A percentile compares a stretch with the other conserved stretches of the same genome.
Conservation (phyloP, 2,797 vertebrate genomes). For the Rhinatrema bivittatum region DNA sequence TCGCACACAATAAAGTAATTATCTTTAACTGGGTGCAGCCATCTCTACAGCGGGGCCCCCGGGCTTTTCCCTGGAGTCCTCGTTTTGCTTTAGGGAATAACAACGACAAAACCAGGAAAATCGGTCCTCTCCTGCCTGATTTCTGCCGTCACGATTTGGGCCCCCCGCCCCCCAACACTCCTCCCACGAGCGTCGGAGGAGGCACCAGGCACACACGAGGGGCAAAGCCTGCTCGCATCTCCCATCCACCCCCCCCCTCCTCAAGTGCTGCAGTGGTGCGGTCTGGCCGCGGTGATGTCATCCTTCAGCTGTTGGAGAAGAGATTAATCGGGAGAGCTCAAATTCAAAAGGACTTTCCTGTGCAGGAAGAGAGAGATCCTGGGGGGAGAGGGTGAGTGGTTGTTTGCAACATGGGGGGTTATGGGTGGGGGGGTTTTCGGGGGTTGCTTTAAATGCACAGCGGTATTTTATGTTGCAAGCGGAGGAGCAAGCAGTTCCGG, state of each 20-base stretch:
- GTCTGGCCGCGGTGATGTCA: constrained; percentile 15
- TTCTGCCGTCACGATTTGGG: constrained; percentile 34
- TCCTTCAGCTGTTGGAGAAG: constrained; percentile 17
- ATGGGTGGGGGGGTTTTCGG: too few species aligned
- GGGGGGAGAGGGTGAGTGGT: too few species aligned
- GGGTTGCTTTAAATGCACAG: too few species aligned
- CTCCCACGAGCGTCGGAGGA: background rate
- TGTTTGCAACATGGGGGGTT: too few species aligned
- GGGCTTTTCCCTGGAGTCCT: constrained; percentile 6
- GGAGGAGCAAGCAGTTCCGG: too few species aligned
- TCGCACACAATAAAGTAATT: too few species aligned
- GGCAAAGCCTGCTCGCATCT: too few species aligned
- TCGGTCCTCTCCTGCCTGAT: constrained; percentile 47
- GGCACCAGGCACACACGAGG: too few species aligned
- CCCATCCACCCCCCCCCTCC: background rate
- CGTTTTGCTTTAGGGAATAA: constrained; percentile 18
- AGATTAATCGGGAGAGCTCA: background rate
- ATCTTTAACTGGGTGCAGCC: too few species aligned
- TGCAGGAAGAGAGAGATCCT: background rate
- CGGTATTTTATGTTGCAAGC: too few species aligned
- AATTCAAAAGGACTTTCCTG: background rate
- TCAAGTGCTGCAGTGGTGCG: background rate
- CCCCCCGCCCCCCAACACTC: background rate
- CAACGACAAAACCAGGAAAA: too few species aligned
- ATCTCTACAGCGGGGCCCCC: background rate